These are phyloP conservation scores for Sporophila hypoxantha DNA, from an alignment of 2,113 vertebrate genomes.

Conservation along the genomic window DNA sequence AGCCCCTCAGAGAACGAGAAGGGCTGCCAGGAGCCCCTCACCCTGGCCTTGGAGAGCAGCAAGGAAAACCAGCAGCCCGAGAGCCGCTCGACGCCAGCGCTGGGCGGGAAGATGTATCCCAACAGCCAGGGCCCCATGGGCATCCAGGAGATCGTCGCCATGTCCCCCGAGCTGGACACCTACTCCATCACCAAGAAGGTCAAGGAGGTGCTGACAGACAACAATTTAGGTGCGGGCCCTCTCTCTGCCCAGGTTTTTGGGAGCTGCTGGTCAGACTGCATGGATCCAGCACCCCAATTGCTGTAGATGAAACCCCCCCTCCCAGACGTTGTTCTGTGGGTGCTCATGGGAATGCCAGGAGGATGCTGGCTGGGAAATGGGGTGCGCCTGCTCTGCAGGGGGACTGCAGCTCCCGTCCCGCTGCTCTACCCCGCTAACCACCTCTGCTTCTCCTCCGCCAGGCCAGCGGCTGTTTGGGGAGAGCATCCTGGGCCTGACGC, in stretches of 20 bases:
- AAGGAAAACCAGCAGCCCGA: conserved; percentile 91
- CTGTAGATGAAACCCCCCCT: accelerated
- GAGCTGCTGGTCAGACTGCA: background rate
- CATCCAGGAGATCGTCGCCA: conserved; percentile 95
- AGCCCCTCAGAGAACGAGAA: conserved; percentile 67
- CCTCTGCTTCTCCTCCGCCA: conserved; percentile 62
- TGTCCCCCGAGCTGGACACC: conserved; percentile 94
- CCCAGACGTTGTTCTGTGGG: background rate
- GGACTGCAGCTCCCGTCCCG: accelerated
- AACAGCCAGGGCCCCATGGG: conserved; percentile 75
- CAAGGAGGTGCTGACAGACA: conserved; percentile 97
- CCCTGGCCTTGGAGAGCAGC: conserved; percentile 86
- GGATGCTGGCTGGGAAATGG: background rate
- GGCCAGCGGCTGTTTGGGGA: conserved; percentile 97
- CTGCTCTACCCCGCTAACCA: conserved; percentile 6
- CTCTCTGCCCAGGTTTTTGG: background rate
- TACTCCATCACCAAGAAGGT: conserved; percentile 96
- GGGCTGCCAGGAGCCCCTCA: conserved; percentile 74
- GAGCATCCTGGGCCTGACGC: conserved; percentile 95
- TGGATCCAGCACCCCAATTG: background rate
- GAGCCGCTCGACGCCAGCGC: conserved; percentile 45
- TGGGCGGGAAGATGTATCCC: conserved; percentile 68
- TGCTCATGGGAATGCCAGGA: accelerated
- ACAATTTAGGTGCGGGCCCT: conserved; percentile 86
- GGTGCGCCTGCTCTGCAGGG: background rate